Base-by-base conservation (phyloP, 1,140 invertebrate species). In the Matsumurasca onukii region DNA sequence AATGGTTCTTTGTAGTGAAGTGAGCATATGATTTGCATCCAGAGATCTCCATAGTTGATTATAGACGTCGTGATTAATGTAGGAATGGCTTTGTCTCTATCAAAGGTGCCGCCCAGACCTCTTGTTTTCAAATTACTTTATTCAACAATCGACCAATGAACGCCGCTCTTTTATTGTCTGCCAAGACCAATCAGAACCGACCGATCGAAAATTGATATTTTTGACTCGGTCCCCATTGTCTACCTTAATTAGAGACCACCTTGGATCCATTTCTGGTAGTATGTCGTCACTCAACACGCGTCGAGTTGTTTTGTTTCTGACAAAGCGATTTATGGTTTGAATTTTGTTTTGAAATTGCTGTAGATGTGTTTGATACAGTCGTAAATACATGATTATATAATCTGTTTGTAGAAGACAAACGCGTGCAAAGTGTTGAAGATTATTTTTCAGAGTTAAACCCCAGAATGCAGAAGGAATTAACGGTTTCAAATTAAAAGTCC, bases 41-140 rank as follows among this genome's bases (percentile, higher is more conserved):
- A 25, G 29, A 59, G 39, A 65, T 65, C 62, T 65, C 31, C 62
- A 65, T 65, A 65, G 39, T 20, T 65, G 62, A 65, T 65, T 65
- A 65, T 65, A 65, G 31, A 9, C 3, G 24, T 59, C 15, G 24
- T 59, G 55, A 59, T 65, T 45, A 20, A 65, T 65, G 62, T 65
- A 39, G 62, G 22, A 65, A 65, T 65, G 34, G 31, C 39, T 65
- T 65, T 31, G 45, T 27, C 39, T 65, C 22, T 24, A 27, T 59
- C 55, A 59, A 59, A 59, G 55, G 24, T 5, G 55, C 55, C 55
- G 55, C 55, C 30, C 52, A 34, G 22, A 39, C 34, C 66, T 55
- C 31, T 66, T 69, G 61, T 66, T 71, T 51, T 64, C 45, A 66
- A 64, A 59, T 59, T 59, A 59, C 55, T 59, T 59, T 59, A 59